Evolutionary conservation across 2,888 invertebrate species (phyloP).

Genomic region (Idaea dimidiata): DNA sequence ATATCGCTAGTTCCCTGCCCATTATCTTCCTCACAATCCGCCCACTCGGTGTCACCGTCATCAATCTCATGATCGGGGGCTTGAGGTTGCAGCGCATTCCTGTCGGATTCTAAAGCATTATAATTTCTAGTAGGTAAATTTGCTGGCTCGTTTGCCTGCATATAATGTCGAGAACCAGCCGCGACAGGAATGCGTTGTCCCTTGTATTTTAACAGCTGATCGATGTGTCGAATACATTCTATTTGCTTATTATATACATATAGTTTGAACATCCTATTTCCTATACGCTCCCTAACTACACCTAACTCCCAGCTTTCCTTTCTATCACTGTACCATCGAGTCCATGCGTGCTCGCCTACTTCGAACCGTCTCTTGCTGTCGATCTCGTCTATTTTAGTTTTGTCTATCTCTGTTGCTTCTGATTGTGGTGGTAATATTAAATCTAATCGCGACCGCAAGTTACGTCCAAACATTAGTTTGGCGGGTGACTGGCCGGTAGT

Average conservation of each 20-base stretch:
- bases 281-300: background rate
- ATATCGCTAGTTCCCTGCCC: no score
- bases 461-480: background rate
- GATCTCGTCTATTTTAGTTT: background rate
- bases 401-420: no score
- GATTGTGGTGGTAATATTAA: background rate
- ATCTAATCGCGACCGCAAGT: background rate
- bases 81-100: no score
- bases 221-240: background rate
- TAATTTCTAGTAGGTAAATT: no score
- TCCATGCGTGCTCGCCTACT: background rate
- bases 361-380: background rate
- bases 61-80: no score
- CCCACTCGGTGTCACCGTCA: no score
- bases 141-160: no score
- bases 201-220: background rate
- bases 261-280: background rate
- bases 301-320: background rate
- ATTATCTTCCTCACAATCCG: no score
- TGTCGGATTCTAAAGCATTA: no score
- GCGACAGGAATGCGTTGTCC: background rate
- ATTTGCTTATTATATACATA: background rate
- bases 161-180: no score
- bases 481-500: slow-evolving; percentile 3
- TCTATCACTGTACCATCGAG: background rate